Evolutionary conservation across 2,888 invertebrate genomes (phyloP).

Genomic region (Hemaris fuciformis): DNA sequence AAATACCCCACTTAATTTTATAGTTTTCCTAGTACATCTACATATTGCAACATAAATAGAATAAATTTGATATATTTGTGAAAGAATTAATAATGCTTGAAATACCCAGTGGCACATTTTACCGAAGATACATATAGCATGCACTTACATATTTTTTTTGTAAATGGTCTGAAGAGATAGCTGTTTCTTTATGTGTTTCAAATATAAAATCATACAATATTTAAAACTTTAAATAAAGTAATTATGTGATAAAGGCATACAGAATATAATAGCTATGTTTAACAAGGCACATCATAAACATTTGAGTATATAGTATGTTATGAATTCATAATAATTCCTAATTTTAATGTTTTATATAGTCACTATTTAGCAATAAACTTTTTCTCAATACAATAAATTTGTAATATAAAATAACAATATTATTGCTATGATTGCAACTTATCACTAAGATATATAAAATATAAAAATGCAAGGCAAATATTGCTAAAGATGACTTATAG

Average conservation of each 20-base stretch:
- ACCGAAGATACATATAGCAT: not conserved
- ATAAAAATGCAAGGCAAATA: conserved; percentile 1
- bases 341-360: not conserved
- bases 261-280: not conserved
- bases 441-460: conserved; percentile 27
- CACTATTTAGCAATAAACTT: not conserved
- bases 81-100: not conserved
- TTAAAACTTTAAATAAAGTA: not conserved
- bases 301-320: not conserved
- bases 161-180: no score
- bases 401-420: not conserved
- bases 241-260: not conserved
- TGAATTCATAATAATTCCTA: not conserved
- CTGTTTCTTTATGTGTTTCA: no score
- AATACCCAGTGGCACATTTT: no score
- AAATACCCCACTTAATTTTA: not conserved
- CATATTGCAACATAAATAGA: not conserved
- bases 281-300: not conserved
- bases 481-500: not conserved
- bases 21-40: not conserved
- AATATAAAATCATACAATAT: no score
- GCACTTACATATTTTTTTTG: no score
- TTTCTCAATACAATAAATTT: not conserved
- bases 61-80: not conserved
- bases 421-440: conserved; percentile 18